phyloP scores from a whole-genome alignment of 2,888 invertebrate species.

The Petrophora chlorosata region DNA sequence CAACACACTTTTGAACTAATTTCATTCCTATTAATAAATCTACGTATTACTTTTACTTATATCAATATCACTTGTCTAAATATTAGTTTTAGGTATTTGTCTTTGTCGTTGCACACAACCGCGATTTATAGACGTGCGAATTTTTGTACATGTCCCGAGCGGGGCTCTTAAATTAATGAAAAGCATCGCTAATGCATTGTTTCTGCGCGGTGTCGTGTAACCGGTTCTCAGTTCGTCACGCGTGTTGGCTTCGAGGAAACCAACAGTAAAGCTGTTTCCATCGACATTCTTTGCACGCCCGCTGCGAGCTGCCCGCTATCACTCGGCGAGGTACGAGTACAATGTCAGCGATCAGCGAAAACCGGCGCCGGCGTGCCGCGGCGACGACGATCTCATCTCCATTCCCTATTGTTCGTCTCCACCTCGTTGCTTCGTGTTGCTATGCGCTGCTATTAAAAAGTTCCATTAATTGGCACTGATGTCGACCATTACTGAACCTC shows the following conservation, averaged over 20 bases:
- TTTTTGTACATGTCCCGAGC: slow-evolving; percentile 53
- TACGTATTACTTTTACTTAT: too few species aligned
- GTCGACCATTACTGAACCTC: slow-evolving; percentile 45
- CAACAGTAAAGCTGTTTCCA: slow-evolving; percentile 74
- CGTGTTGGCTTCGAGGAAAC: slow-evolving; percentile 73
- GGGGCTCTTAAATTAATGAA: slow-evolving; percentile 66
- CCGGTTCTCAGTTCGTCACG: slow-evolving; percentile 72
- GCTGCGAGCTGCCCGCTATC: too few species aligned
- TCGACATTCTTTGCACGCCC: slow-evolving; percentile 73
- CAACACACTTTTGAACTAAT: slow-evolving; percentile 45
- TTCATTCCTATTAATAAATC: slow-evolving; percentile 42
- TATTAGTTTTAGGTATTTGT: slow-evolving; percentile 39
- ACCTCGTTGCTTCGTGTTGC: slow-evolving; percentile 46
- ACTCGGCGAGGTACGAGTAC: slow-evolving; percentile 47
- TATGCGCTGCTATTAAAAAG: slow-evolving; percentile 51
- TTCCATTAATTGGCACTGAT: slow-evolving; percentile 50
- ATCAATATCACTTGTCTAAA: too few species aligned
- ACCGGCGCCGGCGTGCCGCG: slow-evolving; percentile 30
- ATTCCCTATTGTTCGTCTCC: slow-evolving; percentile 56
- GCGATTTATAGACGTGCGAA: slow-evolving; percentile 46
- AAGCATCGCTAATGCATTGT: slow-evolving; percentile 70
- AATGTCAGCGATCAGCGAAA: slow-evolving; percentile 57
- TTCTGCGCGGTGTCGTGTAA: slow-evolving; percentile 72
- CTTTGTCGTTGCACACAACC: slow-evolving; percentile 41
- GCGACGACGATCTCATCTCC: slow-evolving; percentile 54